Evolutionary conservation across 2,113 vertebrate genomes (phyloP).

Genomic region (Gymnorhina tibicen): DNA sequence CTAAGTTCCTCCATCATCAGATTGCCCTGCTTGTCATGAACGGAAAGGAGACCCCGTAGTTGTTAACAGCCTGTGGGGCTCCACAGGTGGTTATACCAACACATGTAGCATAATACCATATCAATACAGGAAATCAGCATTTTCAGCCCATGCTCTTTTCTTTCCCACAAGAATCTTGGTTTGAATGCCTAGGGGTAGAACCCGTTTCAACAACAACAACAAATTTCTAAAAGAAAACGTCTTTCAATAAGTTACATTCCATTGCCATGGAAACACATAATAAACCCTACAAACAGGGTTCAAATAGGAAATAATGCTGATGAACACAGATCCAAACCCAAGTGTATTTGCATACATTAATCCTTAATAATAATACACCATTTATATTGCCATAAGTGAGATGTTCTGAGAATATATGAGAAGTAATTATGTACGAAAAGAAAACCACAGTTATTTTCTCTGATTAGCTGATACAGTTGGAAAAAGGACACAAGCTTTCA

Average conservation of each 20-base stretch:
- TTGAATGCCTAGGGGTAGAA: conserved; percentile 1
- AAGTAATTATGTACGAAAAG: neutral
- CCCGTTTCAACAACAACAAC: neutral
- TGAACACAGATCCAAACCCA: neutral
- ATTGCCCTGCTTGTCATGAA: neutral
- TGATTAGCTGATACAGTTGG: neutral
- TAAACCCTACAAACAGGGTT: neutral
- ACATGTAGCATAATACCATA: neutral
- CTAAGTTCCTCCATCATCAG: neutral
- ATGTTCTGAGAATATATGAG: neutral
- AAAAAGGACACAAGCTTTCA: neutral
- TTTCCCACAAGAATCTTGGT: conserved; percentile 9
- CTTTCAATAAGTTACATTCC: neutral
- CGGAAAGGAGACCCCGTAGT: neutral
- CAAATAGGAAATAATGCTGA: conserved; percentile 15
- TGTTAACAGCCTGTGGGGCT: neutral
- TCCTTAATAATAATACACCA: neutral
- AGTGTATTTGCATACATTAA: neutral
- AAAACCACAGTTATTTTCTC: neutral
- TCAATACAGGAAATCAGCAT: neutral
- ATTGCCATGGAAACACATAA: conserved; percentile 13
- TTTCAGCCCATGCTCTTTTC: conserved; percentile 18
- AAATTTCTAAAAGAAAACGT: neutral
- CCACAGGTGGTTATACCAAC: neutral
- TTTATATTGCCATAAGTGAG: neutral